phyloP scores from a whole-genome alignment of 2,797 vertebrate species.

The Lepidocolaptes lacrymiger region DNA sequence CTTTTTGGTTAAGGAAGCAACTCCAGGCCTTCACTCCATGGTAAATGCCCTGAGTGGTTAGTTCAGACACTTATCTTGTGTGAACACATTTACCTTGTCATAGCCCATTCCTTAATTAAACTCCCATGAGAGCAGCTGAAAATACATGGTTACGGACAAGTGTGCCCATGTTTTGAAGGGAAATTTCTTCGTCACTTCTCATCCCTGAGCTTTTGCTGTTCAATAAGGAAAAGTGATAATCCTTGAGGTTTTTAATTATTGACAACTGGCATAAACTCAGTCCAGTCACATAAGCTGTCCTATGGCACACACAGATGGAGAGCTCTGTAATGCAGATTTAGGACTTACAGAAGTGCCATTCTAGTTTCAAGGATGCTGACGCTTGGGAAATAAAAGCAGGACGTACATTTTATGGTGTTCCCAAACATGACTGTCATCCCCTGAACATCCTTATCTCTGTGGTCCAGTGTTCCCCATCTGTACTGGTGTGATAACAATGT shows the following conservation, averaged over 20 bases:
- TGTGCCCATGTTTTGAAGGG: accelerated
- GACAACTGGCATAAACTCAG: neutral
- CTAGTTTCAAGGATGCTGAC: neutral
- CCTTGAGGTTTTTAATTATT: neutral
- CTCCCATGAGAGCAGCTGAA: slow-evolving; percentile 1
- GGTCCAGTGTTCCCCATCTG: neutral
- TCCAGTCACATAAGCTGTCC: neutral
- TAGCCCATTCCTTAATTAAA: slow-evolving; percentile 47
- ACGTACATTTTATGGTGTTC: neutral
- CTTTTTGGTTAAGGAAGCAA: neutral
- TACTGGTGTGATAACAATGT: neutral
- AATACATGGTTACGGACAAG: neutral
- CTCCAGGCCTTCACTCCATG: neutral
- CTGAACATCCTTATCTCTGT: neutral
- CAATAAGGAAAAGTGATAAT: neutral
- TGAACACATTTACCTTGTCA: slow-evolving; percentile 22
- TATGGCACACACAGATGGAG: neutral
- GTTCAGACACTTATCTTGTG: slow-evolving; percentile 37
- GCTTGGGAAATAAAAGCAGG: neutral
- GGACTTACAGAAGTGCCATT: neutral
- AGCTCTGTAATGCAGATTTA: neutral
- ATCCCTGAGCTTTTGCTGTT: neutral
- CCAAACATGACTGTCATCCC: neutral
- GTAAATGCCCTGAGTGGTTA: neutral
- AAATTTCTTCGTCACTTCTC: neutral